Evolutionary conservation across 1,140 invertebrate genomes (phyloP).

Genomic region (Trachymyrmex septentrionalis): DNA sequence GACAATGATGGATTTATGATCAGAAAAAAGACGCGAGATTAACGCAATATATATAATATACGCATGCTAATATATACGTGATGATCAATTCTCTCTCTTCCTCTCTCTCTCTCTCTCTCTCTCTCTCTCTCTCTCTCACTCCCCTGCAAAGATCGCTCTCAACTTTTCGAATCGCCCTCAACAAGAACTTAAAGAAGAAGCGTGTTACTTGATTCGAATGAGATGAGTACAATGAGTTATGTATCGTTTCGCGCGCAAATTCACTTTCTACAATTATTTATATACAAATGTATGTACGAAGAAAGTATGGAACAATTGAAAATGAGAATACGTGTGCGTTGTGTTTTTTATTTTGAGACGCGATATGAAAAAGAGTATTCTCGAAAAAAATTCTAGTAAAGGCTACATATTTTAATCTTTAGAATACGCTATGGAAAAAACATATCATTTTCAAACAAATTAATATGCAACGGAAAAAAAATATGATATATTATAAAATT

Average conservation of each 20-base stretch:
- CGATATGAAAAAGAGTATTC: neutral
- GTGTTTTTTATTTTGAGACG: neutral
- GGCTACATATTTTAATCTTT: constrained; percentile 59
- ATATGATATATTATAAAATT: constrained; percentile 65
- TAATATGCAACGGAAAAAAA: constrained; percentile 49
- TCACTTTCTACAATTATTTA: constrained; percentile 35
- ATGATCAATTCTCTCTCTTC: neutral
- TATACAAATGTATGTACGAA: constrained; percentile 17
- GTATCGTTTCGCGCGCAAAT: neutral
- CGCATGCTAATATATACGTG: constrained; percentile 9
- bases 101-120: neutral
- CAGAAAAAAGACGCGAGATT: neutral
- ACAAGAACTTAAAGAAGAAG: constrained; percentile 33
- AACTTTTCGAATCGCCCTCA: constrained; percentile 18
- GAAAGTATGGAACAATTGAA: constrained; percentile 12
- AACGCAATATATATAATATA: constrained; percentile 45
- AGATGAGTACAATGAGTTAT: neutral
- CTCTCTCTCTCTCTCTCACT: neutral
- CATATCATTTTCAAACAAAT: constrained; percentile 40
- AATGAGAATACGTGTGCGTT: neutral
- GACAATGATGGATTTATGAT: constrained; percentile 4
- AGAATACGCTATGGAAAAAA: constrained; percentile 48
- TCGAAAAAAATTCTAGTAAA: constrained; percentile 24
- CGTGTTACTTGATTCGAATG: neutral
- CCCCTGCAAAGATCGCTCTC: neutral